A percentile compares a stretch with the other conserved stretches of the same genome.
Conservation (phyloP, 2,888 invertebrate genomes). For the Trachelus tabidus region DNA sequence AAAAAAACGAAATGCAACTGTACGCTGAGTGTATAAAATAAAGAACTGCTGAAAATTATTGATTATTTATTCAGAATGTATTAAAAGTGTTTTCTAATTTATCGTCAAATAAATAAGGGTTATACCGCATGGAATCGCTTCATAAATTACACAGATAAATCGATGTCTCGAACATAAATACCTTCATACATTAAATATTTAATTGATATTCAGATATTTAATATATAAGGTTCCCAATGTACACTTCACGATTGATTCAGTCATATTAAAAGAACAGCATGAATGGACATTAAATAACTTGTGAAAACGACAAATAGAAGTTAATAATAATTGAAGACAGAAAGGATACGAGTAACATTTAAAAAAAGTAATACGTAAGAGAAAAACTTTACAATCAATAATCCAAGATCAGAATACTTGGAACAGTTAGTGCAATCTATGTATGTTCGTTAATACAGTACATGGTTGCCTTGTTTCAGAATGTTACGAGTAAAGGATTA, state of each 20-base stretch:
- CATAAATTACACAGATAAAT: not conserved
- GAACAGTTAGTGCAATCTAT: not conserved
- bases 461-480: not conserved
- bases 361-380: not conserved
- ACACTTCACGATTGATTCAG: conserved; percentile 6
- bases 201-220: not conserved
- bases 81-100: not conserved
- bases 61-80: not conserved
- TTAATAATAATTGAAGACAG: not conserved
- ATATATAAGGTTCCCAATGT: not conserved
- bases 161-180: not conserved
- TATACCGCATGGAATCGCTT: not conserved
- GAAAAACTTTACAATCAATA: not conserved
- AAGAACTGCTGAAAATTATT: not conserved
- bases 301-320: not conserved
- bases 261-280: not conserved
- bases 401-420: not conserved
- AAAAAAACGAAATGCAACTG: not conserved
- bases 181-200: not conserved
- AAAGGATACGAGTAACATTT: not conserved
- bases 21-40: not conserved
- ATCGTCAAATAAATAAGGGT: not conserved
- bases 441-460: not conserved
- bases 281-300: not conserved
- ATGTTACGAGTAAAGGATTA: not conserved